Percentiles rank a stretch among this genome's conserved stretches.
Evolutionary conservation across 2,888 invertebrate species (phyloP).

Genomic region (Polyommatus icarus): DNA sequence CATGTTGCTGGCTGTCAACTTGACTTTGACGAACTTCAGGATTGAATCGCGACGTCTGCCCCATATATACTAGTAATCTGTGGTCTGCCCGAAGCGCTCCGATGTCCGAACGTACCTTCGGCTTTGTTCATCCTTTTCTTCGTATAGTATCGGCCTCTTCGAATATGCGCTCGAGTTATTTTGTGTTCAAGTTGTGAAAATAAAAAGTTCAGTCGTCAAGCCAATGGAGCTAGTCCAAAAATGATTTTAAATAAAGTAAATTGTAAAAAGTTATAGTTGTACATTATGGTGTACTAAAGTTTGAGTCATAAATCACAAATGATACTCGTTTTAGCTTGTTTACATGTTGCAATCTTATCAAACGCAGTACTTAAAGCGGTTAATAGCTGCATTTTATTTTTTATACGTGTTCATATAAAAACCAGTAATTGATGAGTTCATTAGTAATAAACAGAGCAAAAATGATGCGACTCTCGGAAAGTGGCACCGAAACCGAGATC

Average conservation of each 20-base stretch:
- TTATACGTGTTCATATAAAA: conserved; percentile 35
- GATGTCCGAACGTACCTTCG: too few species aligned
- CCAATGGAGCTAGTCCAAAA: neutral
- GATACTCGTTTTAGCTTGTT: conserved; percentile 2
- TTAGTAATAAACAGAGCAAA: conserved; percentile 71
- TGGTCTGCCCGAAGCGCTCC: too few species aligned
- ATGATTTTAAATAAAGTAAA: neutral
- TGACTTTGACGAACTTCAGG: too few species aligned
- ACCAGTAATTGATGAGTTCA: conserved; percentile 44
- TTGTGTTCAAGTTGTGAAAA: neutral
- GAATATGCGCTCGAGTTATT: too few species aligned
- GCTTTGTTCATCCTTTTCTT: too few species aligned
- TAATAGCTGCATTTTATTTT: conserved; percentile 33
- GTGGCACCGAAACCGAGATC: conserved; percentile 51
- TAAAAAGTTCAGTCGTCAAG: neutral
- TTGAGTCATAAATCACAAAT: neutral
- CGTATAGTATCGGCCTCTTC: too few species aligned
- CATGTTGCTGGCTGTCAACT: too few species aligned
- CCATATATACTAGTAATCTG: too few species aligned
- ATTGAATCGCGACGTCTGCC: too few species aligned
- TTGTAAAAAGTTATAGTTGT: neutral
- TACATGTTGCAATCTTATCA: conserved; percentile 15
- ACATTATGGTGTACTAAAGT: neutral
- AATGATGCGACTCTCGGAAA: conserved; percentile 57
- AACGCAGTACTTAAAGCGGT: neutral